These are phyloP conservation scores for Anhinga anhinga DNA, from an alignment of 2,113 vertebrate species.

Conservation along the genomic window DNA sequence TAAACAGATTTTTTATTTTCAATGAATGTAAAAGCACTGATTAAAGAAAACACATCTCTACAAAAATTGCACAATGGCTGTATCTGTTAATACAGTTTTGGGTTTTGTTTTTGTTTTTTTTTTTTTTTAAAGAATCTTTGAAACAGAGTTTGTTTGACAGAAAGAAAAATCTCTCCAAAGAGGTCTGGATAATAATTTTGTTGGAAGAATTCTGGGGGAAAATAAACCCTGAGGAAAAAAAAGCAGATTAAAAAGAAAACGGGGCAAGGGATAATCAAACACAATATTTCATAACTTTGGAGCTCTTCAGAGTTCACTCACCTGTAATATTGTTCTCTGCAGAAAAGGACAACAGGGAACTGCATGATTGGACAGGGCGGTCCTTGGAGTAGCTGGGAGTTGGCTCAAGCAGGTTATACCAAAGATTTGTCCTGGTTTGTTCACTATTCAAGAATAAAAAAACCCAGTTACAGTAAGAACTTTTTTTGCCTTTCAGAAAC, in stretches of 20 bases:
- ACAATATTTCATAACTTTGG: not conserved
- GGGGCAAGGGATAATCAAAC: not conserved
- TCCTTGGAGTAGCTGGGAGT: not conserved
- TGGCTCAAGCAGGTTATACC: not conserved
- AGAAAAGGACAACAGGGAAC: not conserved
- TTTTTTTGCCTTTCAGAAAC: not conserved
- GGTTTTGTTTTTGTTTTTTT: not conserved
- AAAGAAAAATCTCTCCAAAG: slow-evolving; percentile 24
- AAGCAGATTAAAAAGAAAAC: not conserved
- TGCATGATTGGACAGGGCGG: not conserved
- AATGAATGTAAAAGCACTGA: slow-evolving; percentile 58
- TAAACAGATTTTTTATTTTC: slow-evolving; percentile 74
- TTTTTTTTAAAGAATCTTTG: not conserved
- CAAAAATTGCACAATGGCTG: slow-evolving; percentile 28
- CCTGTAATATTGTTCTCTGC: not conserved
- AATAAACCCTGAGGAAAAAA: not conserved
- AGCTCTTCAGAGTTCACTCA: not conserved
- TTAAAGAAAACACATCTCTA: slow-evolving; percentile 58
- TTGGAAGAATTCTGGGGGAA: not conserved
- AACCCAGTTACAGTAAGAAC: not conserved
- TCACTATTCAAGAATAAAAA: not conserved
- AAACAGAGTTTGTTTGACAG: not conserved
- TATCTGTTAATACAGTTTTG: not conserved
- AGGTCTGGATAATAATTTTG: slow-evolving; percentile 26
- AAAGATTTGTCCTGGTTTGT: not conserved